Base-by-base conservation (phyloP, 1,140 invertebrate species). In the Zaprionus ghesquierei region DNA sequence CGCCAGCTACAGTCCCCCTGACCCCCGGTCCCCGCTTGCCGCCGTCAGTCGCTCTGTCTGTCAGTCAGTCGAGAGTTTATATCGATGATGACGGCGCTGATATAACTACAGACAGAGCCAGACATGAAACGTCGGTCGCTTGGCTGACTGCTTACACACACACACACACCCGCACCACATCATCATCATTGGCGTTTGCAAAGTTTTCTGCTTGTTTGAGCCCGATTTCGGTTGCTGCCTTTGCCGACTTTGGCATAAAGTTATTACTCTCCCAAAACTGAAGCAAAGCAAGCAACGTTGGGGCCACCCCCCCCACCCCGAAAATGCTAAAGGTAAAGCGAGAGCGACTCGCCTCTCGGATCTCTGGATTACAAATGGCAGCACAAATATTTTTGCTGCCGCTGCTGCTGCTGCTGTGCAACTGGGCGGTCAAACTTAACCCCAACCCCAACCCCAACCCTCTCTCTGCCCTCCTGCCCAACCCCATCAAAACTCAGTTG, bases 1-100 rank as follows among this genome's bases (percentile, higher is more conserved):
- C 70, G 53, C 12, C 33, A 49, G 35, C 33, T 23, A 49, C 46
- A 9, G 20, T 54, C 63, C 25, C 22, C 53, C 33, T 2, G 44
- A 53, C 29, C 15, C 23, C 38, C 27, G n/a, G 58, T 51, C 46
- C 13, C 44, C 12, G 13, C 23, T 29, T 2, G 49, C 18, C n/a
- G n/a, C 46, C n/a, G 50, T 60, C 33, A n/a, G 54, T 60, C 31
- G 23, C 23, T 25, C 56, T 56, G 68, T 58, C 23, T 56, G 55
- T 60, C 60, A 69, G 70, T 66, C 75, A 63, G 79, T 75, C 66
- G 62, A 85, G 78, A 69, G 81, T 87, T 81, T 86, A 86, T 87
- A 86, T 87, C 82, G 81, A 86, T 81, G 81, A 86, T 87, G 81
- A 87, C 81, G 79, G 77, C 81, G 65, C 81, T 81, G 81, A 86